These are phyloP conservation scores for Exaiptasia diaphana DNA, from an alignment of 64 coral and sea anemone species.

Conservation along the genomic window DNA sequence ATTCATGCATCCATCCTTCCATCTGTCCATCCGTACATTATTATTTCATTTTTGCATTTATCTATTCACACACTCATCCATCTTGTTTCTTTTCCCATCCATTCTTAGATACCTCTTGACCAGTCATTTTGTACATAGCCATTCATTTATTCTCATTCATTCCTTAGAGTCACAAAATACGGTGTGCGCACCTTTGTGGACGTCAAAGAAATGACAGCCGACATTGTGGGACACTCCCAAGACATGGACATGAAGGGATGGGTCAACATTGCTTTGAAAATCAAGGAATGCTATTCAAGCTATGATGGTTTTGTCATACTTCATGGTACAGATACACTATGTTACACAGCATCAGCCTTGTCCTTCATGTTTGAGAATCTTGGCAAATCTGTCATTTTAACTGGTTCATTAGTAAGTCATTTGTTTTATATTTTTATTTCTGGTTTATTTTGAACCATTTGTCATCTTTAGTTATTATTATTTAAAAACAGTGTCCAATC, in stretches of 20 bases:
- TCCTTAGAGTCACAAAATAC: conserved; percentile 75
- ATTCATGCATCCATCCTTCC: no score
- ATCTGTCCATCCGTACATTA: no score
- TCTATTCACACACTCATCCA: no score
- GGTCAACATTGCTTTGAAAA: conserved; percentile 70
- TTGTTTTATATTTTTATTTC: not conserved
- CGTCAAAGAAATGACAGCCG: conserved; percentile 76
- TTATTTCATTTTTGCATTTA: no score
- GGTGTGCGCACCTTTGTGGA: conserved; percentile 85
- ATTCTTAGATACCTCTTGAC: no score
- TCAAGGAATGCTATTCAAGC: conserved; percentile 78
- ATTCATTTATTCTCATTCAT: not conserved
- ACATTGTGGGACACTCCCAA: conserved; percentile 79
- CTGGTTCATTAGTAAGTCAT: conserved; percentile 76
- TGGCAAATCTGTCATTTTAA: conserved; percentile 89
- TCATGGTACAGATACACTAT: conserved; percentile 90
- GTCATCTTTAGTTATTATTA: not conserved
- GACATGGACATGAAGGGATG: conserved; percentile 87
- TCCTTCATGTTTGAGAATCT: conserved; percentile 99
- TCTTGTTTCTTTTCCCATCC: no score
- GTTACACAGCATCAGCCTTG: conserved; percentile 85
- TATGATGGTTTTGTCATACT: conserved; percentile 90
- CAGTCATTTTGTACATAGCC: no score
- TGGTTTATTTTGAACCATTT: not conserved
- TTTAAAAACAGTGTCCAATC: conserved; percentile 62